Evolutionary conservation across 2,888 invertebrate genomes (phyloP).

Genomic region (Ptychoptera albimana): DNA sequence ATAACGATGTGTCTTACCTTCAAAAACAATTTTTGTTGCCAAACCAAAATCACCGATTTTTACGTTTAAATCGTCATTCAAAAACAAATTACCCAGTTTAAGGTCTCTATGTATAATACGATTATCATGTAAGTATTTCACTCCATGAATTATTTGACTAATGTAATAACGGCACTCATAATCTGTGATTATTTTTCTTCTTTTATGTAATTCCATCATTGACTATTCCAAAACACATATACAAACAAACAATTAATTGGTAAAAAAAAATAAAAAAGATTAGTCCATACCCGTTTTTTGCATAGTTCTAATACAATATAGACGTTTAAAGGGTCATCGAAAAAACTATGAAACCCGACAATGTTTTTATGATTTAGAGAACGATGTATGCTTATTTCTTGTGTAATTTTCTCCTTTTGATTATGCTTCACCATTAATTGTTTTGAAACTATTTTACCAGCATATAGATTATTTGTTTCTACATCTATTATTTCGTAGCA

Average conservation of each 20-base stretch:
- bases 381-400: slow-evolving; percentile 92
- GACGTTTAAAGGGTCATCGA: slow-evolving; percentile 83
- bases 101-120: slow-evolving; percentile 95
- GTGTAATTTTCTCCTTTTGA: slow-evolving; percentile 94
- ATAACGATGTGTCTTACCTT: slow-evolving; percentile 40
- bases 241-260: too few relatives aligned
- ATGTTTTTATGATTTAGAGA: slow-evolving; percentile 77
- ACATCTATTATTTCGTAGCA: slow-evolving; percentile 90
- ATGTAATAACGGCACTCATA: slow-evolving; percentile 97
- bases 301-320: slow-evolving; percentile 94
- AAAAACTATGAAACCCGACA: slow-evolving; percentile 88
- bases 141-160: slow-evolving; percentile 82
- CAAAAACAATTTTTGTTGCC: slow-evolving; percentile 83
- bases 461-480: slow-evolving; percentile 59
- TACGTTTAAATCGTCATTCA: slow-evolving; percentile 81
- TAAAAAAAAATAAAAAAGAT: too few relatives aligned
- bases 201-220: slow-evolving; percentile 96
- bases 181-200: slow-evolving; percentile 87
- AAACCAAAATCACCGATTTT: slow-evolving; percentile 99
- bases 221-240: too few relatives aligned
- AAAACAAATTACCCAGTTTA: slow-evolving; percentile 93
- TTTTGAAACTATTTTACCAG: slow-evolving; percentile 96
- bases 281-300: slow-evolving; percentile 71
- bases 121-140: slow-evolving; percentile 80
- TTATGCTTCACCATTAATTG: slow-evolving; percentile 80